Conservation (phyloP, 1,140 invertebrate genomes). For the Tigriopus japonicus region DNA sequence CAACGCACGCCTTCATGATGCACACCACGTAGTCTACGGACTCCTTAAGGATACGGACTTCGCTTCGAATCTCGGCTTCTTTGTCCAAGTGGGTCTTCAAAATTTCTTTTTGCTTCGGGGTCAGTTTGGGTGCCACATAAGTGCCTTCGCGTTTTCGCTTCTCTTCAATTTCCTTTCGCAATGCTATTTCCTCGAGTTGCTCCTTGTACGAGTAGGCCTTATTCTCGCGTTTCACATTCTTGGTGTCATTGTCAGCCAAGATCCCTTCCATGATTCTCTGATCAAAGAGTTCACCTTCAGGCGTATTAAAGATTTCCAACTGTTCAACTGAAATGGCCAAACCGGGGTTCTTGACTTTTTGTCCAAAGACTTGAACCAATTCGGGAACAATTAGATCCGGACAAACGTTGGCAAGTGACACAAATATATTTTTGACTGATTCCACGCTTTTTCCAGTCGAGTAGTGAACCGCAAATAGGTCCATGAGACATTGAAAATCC, state of each 20-base stretch:
- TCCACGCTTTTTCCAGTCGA: background rate
- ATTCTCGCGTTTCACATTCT: slow-evolving; percentile 86
- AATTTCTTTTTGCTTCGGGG: slow-evolving; percentile 80
- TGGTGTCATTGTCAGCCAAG: slow-evolving; percentile 22
- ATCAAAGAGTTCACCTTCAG: slow-evolving; percentile 76
- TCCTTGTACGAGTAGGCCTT: slow-evolving; percentile 95
- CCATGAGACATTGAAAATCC: background rate
- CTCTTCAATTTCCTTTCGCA: slow-evolving; percentile 76
- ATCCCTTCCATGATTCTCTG: slow-evolving; percentile 57
- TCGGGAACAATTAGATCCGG: slow-evolving; percentile 40
- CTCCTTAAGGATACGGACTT: slow-evolving; percentile 29
- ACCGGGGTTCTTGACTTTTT: slow-evolving; percentile 40
- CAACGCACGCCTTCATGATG: slow-evolving; percentile 15
- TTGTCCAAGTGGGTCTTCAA: slow-evolving; percentile 68
- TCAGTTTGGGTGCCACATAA: slow-evolving; percentile 45
- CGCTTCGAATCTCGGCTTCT: slow-evolving; percentile 51
- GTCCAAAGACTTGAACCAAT: slow-evolving; percentile 34
- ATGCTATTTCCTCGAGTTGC: slow-evolving; percentile 78
- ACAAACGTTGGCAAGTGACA: slow-evolving; percentile 36
- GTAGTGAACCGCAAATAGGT: background rate
- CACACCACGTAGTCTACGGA: slow-evolving; percentile 6
- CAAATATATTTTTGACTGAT: slow-evolving; percentile 32
- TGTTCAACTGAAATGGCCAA: slow-evolving; percentile 60
- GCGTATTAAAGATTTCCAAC: slow-evolving; percentile 68
- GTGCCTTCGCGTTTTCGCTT: slow-evolving; percentile 61